Conservation (phyloP, 2,797 vertebrate species). For the Hypotaenidia okinawae region DNA sequence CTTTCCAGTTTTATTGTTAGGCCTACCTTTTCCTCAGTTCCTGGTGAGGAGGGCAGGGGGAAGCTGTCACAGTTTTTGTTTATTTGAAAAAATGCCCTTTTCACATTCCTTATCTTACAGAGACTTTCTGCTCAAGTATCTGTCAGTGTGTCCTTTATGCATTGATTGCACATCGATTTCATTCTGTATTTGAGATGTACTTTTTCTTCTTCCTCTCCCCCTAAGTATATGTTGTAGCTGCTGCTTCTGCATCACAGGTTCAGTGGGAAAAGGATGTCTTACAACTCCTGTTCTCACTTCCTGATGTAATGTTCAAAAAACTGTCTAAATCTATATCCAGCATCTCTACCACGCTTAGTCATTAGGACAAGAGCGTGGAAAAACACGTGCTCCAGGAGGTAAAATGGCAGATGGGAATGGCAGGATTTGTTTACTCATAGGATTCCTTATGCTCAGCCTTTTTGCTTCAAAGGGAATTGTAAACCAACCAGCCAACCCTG, state of each 20-base stretch:
- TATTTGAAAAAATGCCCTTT: constrained; percentile 27
- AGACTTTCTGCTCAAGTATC: background rate
- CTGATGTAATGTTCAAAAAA: background rate
- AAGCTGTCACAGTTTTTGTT: background rate
- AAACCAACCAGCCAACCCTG: background rate
- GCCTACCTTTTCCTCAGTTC: background rate
- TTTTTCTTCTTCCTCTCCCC: background rate
- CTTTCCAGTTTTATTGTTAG: background rate
- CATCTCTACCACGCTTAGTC: background rate
- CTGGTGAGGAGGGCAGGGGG: background rate
- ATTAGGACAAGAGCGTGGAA: background rate
- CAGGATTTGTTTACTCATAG: background rate
- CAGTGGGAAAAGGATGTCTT: background rate
- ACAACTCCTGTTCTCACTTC: background rate
- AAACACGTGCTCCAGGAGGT: background rate
- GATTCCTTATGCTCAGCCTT: background rate
- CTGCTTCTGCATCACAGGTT: background rate
- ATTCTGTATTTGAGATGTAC: background rate
- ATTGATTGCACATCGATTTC: background rate
- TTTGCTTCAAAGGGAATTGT: constrained; percentile 29
- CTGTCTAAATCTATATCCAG: background rate
- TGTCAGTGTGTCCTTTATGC: constrained; percentile 11
- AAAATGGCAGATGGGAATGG: background rate
- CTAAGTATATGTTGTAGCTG: background rate
- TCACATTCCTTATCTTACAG: background rate